These are phyloP conservation scores for Diarsia rubi DNA, from an alignment of 2,888 invertebrate species.

Conservation along the genomic window DNA sequence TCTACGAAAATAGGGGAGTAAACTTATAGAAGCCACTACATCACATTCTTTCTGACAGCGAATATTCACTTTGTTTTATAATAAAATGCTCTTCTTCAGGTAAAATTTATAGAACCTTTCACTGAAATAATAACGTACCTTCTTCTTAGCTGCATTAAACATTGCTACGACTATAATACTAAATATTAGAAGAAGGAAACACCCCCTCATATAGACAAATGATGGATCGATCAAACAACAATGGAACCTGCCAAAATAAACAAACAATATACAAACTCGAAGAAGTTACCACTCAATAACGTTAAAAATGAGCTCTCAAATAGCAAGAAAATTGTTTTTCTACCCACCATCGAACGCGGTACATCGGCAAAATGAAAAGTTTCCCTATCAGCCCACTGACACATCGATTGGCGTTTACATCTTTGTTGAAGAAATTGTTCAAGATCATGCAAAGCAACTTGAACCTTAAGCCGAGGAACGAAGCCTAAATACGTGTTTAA, in stretches of 20 bases:
- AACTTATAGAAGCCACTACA: slow-evolving; percentile 68
- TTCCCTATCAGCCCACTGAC: slow-evolving; percentile 88
- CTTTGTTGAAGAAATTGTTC: slow-evolving; percentile 86
- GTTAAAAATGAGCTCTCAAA: slow-evolving; percentile 86
- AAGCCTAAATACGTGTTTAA: slow-evolving; percentile 67
- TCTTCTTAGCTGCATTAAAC: slow-evolving; percentile 31
- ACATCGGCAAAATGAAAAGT: slow-evolving; percentile 89
- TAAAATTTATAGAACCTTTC: slow-evolving; percentile 62
- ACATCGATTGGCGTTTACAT: slow-evolving; percentile 89
- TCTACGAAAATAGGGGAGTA: slow-evolving; percentile 68
- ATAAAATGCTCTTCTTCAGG: slow-evolving; percentile 64
- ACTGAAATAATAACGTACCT: slow-evolving; percentile 42
- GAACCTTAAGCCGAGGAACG: slow-evolving; percentile 76
- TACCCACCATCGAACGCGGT: slow-evolving; percentile 78
- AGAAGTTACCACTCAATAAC: slow-evolving; percentile 85
- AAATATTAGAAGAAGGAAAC: slow-evolving; percentile 20
- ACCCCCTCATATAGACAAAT: slow-evolving; percentile 58
- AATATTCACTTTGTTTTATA: slow-evolving; percentile 72
- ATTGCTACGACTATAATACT: slow-evolving; percentile 30
- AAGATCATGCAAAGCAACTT: slow-evolving; percentile 80
- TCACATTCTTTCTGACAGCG: slow-evolving; percentile 69
- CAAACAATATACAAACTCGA: slow-evolving; percentile 72
- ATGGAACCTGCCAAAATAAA: slow-evolving; percentile 74
- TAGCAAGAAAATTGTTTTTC: slow-evolving; percentile 88
- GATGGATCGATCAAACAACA: slow-evolving; percentile 77